Evolutionary conservation across 2,888 invertebrate genomes (phyloP), one percentile per base, ranked within the genome.

Genomic region (Danaus chrysippus): DNA sequence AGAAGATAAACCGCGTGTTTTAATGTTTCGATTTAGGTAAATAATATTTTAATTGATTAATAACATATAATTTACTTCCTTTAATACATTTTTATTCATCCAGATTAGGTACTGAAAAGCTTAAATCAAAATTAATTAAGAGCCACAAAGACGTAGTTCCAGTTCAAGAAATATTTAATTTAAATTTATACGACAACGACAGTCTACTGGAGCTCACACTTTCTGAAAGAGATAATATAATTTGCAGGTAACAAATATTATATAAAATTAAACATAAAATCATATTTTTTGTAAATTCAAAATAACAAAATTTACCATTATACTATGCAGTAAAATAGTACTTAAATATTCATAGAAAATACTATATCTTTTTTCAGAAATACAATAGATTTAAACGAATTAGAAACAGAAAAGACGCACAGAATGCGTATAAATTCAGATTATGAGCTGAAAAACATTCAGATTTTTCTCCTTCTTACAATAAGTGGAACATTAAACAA

Each of bases 141-240:
- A 94, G 95, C 59, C 69, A 72, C 13, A 66, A 69, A 3, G 52
- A 74, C 0, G 67, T 70, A 79, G 95, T 95, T 3, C 91, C 96
- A 75, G 99, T 99, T 98, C 89, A 98, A 75, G 99, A 99, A 82
- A 95, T 98, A 84, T 97, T 99, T 81, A 98, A 98, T 86, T 92
- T 99, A 46, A 97, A 97, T 85, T 92, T 98, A 61, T 98, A 95
- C 83, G 98, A 98, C 68, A 97, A 98, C 69, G 97, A 98, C 72
- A 94, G 95, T 65, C 93, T 94, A 69, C 86, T 99, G 58, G 98
- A 99, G 84, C 93, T 99, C 52, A 94, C 95, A 1, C 92, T 98
- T 1, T 97, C 95, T 94, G 96, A 97, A 76, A 95, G 95, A 70
- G 95, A 96, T 76, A 87, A 69, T 54, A 77, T 79, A 61, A 69